Base-by-base conservation (phyloP, 2,797 vertebrate genomes). In the Triplophysa yarkandensis region DNA sequence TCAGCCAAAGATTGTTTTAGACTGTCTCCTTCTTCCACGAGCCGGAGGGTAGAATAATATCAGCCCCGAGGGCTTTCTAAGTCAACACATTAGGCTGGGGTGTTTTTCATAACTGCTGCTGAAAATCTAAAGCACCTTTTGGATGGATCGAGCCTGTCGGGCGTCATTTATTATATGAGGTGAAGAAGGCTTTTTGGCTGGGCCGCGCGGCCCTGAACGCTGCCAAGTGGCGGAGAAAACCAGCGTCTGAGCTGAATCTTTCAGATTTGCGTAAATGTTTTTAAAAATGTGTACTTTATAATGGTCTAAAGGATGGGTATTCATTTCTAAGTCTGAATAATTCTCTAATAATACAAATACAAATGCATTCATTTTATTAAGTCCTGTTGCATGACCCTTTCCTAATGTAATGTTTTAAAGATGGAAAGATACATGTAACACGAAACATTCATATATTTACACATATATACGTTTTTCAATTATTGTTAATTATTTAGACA, bases 111-210 rank as follows among this genome's bases (percentile, higher is more conserved):
- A 1, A 17, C 58, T 68, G 52, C 73, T 68, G 73, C 63, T 62
- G 52, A 76, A 76, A 76, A 68, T 30, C 50, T 67, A 46, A 39
- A 67, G 69, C 44, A 65, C 64, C 43, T 65, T 46, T 11, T 50
- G 65, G 62, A 44, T 39, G 25, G 65, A 69, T 7, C 23, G 39
- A 62, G 46, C 30, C 58, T 43, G 44, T 43, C 61, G 65, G 44
- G 75, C 36, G 25, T 66, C 64, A 80, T 80, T 80, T 80, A 68
- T 77, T 50, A 62, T 19, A 28, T 70, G 79, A 16, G 61, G 74
- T 65, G 74, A 77, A 66, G 66, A 74, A 44, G 68, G 66, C 66
- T 70, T 66, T 74, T 77, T 77, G 67, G 75, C 72, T 63, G 54
- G 75, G 66, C 11, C 6, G 11, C 52, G 28, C 14, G 28, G 25